Conservation (phyloP, 37 sponge, comb jelly and placozoan species). For the Geodia barretti region DNA sequence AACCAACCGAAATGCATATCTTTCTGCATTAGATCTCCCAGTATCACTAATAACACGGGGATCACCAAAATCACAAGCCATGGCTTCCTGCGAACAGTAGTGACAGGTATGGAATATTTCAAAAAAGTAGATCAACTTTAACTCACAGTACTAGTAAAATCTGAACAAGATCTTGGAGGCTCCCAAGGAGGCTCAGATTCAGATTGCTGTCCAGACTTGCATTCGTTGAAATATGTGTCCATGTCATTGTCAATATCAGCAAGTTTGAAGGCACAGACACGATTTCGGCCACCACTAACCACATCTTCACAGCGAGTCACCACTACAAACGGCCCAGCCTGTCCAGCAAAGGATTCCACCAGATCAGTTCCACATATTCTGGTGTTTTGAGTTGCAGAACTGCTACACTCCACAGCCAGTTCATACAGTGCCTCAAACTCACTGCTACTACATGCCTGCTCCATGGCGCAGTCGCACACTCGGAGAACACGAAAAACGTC, state of each 20-base stretch:
- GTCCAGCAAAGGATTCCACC: constrained; percentile 21
- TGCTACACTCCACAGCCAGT: background rate
- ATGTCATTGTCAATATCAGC: constrained; percentile 4
- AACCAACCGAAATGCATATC: background rate
- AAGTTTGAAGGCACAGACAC: constrained; percentile 4
- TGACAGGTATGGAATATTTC: background rate
- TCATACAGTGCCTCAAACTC: constrained; percentile 14
- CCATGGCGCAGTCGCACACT: constrained; percentile 1
- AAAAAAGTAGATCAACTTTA: background rate
- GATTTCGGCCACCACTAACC: background rate
- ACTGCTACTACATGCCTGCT: background rate
- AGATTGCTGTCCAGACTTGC: background rate
- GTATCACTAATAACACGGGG: background rate
- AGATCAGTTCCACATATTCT: constrained; percentile 26
- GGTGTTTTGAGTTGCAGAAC: background rate
- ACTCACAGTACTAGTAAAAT: background rate
- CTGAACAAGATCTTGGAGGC: background rate
- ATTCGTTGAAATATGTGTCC: constrained; percentile 8
- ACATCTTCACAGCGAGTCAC: constrained; percentile 3
- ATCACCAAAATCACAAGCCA: background rate
- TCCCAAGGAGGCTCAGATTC: background rate
- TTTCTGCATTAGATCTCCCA: background rate
- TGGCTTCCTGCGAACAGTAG: background rate
- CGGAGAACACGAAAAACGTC: constrained; percentile 15
- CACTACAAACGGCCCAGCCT: constrained; percentile 2